phyloP scores from a whole-genome alignment of 2,797 vertebrate genomes.

The Gadopsis marmoratus region DNA sequence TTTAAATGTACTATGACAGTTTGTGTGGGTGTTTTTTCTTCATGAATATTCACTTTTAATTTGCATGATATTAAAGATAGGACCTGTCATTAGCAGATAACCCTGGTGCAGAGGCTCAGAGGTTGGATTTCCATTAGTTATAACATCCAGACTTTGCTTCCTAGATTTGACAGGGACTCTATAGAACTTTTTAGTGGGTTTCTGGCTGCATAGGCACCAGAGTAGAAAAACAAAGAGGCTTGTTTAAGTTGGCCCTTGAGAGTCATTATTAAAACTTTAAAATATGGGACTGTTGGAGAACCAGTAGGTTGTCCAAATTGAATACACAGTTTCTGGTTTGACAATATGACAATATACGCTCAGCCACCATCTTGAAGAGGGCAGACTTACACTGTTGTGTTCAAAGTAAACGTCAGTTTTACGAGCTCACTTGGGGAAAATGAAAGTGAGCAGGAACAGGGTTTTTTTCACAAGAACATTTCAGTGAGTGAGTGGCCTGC shows the following conservation, averaged over 20 bases:
- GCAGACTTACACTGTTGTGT: conserved; percentile 62
- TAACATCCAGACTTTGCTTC: conserved; percentile 53
- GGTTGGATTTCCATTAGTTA: conserved; percentile 54
- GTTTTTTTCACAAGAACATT: conserved; percentile 30
- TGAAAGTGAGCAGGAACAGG: conserved; percentile 41
- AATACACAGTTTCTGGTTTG: conserved; percentile 62
- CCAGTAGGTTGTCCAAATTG: conserved; percentile 58
- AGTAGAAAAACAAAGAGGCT: conserved; percentile 55
- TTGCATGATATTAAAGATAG: conserved; percentile 54
- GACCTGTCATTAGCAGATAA: conserved; percentile 57
- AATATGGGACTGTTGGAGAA: conserved; percentile 48
- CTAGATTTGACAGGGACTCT: conserved; percentile 53
- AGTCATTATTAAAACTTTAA: conserved; percentile 69
- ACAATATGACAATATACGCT: conserved; percentile 65
- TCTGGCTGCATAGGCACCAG: conserved; percentile 40
- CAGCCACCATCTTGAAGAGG: conserved; percentile 60
- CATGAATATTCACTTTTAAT: conserved; percentile 68
- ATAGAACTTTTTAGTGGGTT: conserved; percentile 50
- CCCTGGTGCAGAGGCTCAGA: conserved; percentile 54
- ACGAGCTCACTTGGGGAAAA: conserved; percentile 49
- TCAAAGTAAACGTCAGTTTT: conserved; percentile 79
- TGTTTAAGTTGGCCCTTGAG: conserved; percentile 64
- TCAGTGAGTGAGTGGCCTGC: conserved; percentile 43
- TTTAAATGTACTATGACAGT: conserved; percentile 57
- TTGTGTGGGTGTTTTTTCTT: conserved; percentile 3